A percentile compares a stretch with the other conserved stretches of the same genome.
These are phyloP conservation scores for Chesias legatella DNA, from an alignment of 2,888 invertebrate genomes.

Conservation along the genomic window DNA sequence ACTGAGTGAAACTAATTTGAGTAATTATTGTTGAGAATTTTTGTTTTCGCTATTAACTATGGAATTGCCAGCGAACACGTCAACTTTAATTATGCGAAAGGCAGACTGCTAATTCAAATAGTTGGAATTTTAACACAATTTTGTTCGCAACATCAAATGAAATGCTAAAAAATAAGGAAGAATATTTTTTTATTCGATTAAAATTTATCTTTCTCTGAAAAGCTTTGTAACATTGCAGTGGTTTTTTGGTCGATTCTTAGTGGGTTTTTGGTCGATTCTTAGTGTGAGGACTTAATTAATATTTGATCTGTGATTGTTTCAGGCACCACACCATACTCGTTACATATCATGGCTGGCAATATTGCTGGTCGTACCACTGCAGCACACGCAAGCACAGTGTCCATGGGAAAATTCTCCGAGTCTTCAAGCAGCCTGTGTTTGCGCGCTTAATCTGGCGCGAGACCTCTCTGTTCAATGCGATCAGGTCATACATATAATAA, in stretches of 20 bases:
- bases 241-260: no score
- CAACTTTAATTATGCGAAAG: conserved; percentile 7
- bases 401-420: conserved; percentile 90
- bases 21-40: not conserved
- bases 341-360: conserved; percentile 41
- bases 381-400: conserved; percentile 83
- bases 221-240: no score
- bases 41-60: not conserved
- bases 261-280: no score
- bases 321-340: conserved; percentile 39
- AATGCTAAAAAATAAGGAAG: no score
- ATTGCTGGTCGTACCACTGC: conserved; percentile 38
- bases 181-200: no score
- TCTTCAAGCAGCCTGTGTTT: conserved; percentile 91
- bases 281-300: no score
- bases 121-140: conserved; percentile 8
- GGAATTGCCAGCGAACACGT: conserved; percentile 6
- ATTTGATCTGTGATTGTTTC: conserved; percentile 29
- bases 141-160: not conserved
- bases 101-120: conserved; percentile 3
- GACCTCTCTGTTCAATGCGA: conserved; percentile 95
- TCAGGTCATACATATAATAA: no score
- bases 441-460: conserved; percentile 91
- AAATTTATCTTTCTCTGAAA: no score
- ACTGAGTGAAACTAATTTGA: not conserved